These are phyloP conservation scores for Bubo blakistoni DNA, from an alignment of 2,113 vertebrate genomes.

Conservation along the genomic window DNA sequence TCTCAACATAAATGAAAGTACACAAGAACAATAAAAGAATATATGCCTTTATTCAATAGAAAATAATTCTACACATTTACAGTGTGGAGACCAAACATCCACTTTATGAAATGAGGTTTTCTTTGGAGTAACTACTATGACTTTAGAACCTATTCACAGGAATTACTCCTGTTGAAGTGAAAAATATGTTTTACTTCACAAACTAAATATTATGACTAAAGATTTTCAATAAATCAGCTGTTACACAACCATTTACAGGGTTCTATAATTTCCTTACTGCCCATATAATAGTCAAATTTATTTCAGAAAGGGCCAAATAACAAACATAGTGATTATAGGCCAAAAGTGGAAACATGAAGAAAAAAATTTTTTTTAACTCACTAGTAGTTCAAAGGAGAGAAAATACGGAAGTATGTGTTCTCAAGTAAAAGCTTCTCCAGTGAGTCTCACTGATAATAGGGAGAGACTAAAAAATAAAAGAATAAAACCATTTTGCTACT, in stretches of 20 bases:
- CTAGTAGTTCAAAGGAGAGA: not conserved
- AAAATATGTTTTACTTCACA: slow-evolving; percentile 28
- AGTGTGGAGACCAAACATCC: not conserved
- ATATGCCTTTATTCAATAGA: not conserved
- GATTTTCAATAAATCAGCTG: slow-evolving; percentile 37
- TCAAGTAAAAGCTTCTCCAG: slow-evolving; percentile 4
- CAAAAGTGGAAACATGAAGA: slow-evolving; percentile 20
- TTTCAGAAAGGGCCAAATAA: slow-evolving; percentile 47
- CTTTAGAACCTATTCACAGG: slow-evolving; percentile 44
- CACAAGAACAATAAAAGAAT: not conserved
- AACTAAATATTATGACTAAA: slow-evolving; percentile 1
- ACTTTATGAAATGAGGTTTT: slow-evolving; percentile 30
- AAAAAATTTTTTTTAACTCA: not conserved
- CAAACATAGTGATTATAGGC: slow-evolving; percentile 45
- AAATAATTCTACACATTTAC: slow-evolving; percentile 30
- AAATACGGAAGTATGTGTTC: slow-evolving; percentile 31
- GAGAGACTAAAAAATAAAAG: not conserved
- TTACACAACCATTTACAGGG: slow-evolving; percentile 11
- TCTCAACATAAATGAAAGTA: not conserved
- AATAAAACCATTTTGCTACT: not conserved
- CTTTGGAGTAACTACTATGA: not conserved
- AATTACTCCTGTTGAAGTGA: slow-evolving; percentile 15
- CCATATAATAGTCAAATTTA: slow-evolving; percentile 34
- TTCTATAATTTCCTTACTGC: slow-evolving; percentile 20
- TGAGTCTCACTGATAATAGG: not conserved